Evolutionary conservation across 2,113 vertebrate species (phyloP), one percentile per base, ranked within the genome.

Genomic region (Sander lucioperca): DNA sequence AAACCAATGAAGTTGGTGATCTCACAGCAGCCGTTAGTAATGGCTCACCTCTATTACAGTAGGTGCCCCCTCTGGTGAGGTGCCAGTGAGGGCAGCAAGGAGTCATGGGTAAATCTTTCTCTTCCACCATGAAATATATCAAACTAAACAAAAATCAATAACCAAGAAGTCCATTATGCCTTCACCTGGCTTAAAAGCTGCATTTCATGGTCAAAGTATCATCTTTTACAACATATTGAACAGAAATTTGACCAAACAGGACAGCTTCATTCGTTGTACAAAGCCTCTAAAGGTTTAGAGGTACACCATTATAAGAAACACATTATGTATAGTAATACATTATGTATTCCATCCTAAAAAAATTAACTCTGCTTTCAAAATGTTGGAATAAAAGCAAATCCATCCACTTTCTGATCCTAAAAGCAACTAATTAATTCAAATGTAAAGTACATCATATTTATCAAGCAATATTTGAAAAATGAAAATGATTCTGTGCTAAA

Each of bases 21-120:
- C 80, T 82, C 77, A 57, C 62, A n/a, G 68, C 86, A 82, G 73
- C 59, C 63, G 62, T 77, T 80, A 63, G 79, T 74, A 68, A 85
- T 74, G 74, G 85, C 83, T 88, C 78, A 86, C 78, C 86, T 88
- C 82, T 66, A 77, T 82, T 75, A 78, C 59, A 74, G 72, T 0
- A 45, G 43, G 64, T 76, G 56, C 39, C 86, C 79, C 56, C 72
- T 79, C 19, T 74, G 68, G n/a, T 75, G 57, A 81, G 77, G 66
- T 57, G 71, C 10, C 36, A 79, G 64, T 61, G 0, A 61, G 73
- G 59, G 71, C 82, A 87, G 61, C 69, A 45, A 65, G 63, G 83
- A 61, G 57, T 67, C 72, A 61, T 43, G 51, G 48, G 69, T 73
- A 69, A 63, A 78, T 56, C 57, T 65, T 43, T 78, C 59, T 57